Conservation (phyloP, 2,888 invertebrate species). For the Drosophila longiperda region DNA sequence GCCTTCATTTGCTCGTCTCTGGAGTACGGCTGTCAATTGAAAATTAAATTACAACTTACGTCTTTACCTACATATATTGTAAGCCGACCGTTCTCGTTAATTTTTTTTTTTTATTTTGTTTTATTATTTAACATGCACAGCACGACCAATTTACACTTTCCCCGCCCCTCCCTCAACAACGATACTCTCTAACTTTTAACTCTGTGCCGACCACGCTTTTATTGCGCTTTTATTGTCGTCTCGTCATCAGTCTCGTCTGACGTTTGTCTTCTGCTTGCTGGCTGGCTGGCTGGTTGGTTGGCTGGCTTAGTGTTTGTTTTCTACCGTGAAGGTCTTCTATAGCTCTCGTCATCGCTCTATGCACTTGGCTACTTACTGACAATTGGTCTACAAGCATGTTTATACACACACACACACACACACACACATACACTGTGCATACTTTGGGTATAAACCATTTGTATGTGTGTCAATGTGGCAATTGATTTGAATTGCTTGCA, state of each 20-base stretch:
- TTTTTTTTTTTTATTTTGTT: slow-evolving; percentile 3
- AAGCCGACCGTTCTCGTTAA: slow-evolving; percentile 41
- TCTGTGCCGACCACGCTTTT: slow-evolving; percentile 27
- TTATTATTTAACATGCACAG: slow-evolving; percentile 67
- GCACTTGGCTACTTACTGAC: slow-evolving; percentile 15
- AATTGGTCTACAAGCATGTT: slow-evolving; percentile 31
- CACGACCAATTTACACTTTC: slow-evolving; percentile 57
- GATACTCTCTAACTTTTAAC: neutral
- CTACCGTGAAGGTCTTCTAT: slow-evolving; percentile 71
- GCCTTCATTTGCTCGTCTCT: neutral
- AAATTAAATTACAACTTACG: slow-evolving; percentile 57
- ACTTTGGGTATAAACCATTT: slow-evolving; percentile 28
- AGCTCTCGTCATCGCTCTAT: slow-evolving; percentile 53
- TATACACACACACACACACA: slow-evolving; percentile 9
- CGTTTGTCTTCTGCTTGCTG: slow-evolving; percentile 24
- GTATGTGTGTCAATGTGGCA: slow-evolving; percentile 75
- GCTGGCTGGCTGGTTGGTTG: neutral
- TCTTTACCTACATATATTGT: slow-evolving; percentile 27
- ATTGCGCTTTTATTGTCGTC: slow-evolving; percentile 49
- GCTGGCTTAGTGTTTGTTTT: slow-evolving; percentile 55
- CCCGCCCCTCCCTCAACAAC: neutral
- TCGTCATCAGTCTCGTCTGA: slow-evolving; percentile 48
- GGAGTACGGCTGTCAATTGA: slow-evolving; percentile 44
- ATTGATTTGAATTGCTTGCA: slow-evolving; percentile 73
- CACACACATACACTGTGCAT: neutral